These are phyloP conservation scores for Dromiciops gliroides DNA, from an alignment of 2,113 vertebrate species.

Conservation along the genomic window DNA sequence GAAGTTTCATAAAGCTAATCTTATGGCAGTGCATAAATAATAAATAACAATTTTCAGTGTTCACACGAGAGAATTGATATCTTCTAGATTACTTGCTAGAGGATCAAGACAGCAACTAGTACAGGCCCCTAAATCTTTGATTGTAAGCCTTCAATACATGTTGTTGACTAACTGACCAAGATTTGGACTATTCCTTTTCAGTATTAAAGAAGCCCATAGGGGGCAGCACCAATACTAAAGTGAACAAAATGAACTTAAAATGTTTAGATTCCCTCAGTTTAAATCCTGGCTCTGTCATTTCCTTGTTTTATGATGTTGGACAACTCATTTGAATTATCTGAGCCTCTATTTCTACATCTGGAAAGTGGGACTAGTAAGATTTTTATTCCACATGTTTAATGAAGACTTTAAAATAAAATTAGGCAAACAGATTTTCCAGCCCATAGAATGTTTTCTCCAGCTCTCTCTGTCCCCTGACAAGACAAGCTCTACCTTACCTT, in stretches of 20 bases:
- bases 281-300: background rate
- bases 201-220: background rate
- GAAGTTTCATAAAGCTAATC: slow-evolving; percentile 64
- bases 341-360: background rate
- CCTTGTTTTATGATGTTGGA: background rate
- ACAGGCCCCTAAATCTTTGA: background rate
- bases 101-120: background rate
- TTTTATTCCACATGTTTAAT: background rate
- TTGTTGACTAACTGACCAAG: background rate
- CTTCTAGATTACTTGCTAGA: slow-evolving; percentile 10
- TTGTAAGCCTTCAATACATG: background rate
- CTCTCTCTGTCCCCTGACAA: background rate
- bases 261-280: background rate
- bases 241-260: background rate
- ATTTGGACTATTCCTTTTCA: background rate
- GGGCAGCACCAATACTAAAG: background rate
- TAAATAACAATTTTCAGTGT: slow-evolving; percentile 26
- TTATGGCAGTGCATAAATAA: slow-evolving; percentile 60
- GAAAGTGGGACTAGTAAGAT: background rate
- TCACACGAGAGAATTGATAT: slow-evolving; percentile 36
- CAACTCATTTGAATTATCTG: background rate
- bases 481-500: background rate
- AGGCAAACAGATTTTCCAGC: background rate
- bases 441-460: background rate
- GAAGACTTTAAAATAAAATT: background rate